These are phyloP conservation scores for Lutjanus argentimaculatus DNA, from an alignment of 2,797 vertebrate genomes.

Conservation along the genomic window DNA sequence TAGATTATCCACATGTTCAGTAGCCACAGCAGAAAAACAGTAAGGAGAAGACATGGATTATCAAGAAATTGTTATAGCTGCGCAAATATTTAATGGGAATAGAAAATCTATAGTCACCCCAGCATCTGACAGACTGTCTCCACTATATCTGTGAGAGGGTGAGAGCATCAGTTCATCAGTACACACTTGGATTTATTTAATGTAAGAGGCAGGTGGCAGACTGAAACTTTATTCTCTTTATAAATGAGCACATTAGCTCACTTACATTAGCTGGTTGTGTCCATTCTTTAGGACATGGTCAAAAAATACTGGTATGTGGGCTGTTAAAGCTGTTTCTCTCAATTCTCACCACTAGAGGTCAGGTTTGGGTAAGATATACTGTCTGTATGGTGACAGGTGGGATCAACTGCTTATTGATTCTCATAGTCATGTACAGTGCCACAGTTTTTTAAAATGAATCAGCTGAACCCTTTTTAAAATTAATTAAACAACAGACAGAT, in stretches of 20 bases:
- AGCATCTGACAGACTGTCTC: background rate
- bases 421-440: background rate
- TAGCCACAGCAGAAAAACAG: background rate
- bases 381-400: background rate
- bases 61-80: background rate
- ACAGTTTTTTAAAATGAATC: too few relatives aligned
- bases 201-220: background rate
- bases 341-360: conserved; percentile 32
- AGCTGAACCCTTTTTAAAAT: background rate
- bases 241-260: background rate
- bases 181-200: background rate
- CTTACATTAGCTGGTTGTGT: background rate
- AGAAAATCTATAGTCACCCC: background rate
- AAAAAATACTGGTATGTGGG: background rate
- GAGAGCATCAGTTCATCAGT: too few relatives aligned
- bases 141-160: background rate
- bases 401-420: background rate
- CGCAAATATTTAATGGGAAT: too few relatives aligned
- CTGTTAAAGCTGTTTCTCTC: background rate
- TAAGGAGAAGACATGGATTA: background rate
- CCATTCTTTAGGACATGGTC: background rate
- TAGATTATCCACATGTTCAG: background rate
- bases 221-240: background rate
- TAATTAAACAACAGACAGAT: background rate
- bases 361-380: background rate